phyloP scores from a whole-genome alignment of 2,888 invertebrate genomes.

The Choristoneura rosaceana region DNA sequence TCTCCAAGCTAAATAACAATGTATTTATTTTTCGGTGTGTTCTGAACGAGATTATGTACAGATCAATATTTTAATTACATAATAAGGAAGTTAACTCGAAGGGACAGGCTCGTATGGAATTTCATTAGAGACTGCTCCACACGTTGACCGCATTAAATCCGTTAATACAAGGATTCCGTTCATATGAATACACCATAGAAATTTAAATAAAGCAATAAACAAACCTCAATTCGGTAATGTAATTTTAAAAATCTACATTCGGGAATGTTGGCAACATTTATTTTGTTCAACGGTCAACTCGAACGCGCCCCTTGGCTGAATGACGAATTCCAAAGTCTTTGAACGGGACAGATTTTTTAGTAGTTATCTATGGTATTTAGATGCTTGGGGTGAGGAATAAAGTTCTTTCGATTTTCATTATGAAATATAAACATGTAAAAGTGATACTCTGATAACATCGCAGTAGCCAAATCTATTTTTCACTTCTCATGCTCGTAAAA shows the following conservation, averaged over 20 bases:
- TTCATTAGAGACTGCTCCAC: constrained; percentile 34
- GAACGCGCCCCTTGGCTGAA: neutral
- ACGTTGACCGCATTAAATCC: constrained; percentile 35
- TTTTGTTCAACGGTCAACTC: constrained; percentile 3
- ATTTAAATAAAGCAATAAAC: neutral
- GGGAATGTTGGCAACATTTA: constrained; percentile 11
- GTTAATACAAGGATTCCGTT: constrained; percentile 17
- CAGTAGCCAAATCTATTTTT: too few species aligned
- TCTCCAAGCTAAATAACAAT: too few species aligned
- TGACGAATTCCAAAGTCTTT: neutral
- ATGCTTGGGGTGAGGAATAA: neutral
- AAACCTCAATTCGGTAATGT: neutral
- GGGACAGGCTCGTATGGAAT: constrained; percentile 18
- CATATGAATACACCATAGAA: neutral
- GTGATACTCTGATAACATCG: neutral
- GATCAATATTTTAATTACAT: neutral
- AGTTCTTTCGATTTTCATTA: neutral
- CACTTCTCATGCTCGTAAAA: too few species aligned
- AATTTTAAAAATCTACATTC: neutral
- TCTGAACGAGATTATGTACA: neutral
- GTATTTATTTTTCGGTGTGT: too few species aligned
- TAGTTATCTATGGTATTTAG: neutral
- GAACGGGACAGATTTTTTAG: neutral
- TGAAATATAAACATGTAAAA: neutral
- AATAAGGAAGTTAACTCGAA: constrained; percentile 10